Percentiles rank a stretch among this genome's conserved stretches.
Conservation (phyloP, 2,888 invertebrate genomes). For the Drosophila kambysellisi region DNA sequence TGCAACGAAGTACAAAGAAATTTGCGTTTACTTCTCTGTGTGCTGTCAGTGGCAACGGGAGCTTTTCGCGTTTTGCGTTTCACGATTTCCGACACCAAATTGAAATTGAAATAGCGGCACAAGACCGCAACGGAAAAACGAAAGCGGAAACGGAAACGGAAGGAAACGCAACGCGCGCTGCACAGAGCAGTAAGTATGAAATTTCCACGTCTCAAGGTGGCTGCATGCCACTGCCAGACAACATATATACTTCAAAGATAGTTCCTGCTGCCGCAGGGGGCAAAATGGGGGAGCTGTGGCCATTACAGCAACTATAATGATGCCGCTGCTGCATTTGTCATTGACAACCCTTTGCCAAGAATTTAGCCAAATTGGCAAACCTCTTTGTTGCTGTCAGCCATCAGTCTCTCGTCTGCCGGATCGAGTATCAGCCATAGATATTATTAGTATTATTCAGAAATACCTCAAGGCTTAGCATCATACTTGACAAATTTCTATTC, state of each 20-base stretch:
- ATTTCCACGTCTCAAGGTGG: constrained; percentile 43
- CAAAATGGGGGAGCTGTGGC: not conserved
- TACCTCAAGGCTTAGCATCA: too few relatives aligned
- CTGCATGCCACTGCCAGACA: constrained; percentile 27
- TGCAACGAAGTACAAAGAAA: not conserved
- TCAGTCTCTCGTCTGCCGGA: not conserved
- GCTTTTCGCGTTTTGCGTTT: constrained; percentile 19
- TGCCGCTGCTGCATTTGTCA: constrained; percentile 4
- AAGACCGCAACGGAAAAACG: constrained; percentile 30
- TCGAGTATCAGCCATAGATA: not conserved
- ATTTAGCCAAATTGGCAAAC: not conserved
- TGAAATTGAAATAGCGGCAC: constrained; percentile 70
- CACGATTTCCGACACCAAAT: constrained; percentile 69
- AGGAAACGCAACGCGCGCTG: constrained; percentile 57
- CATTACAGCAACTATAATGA: not conserved
- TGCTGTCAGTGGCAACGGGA: constrained; percentile 52
- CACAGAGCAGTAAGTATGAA: constrained; percentile 50
- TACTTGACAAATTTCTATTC: too few relatives aligned
- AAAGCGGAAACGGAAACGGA: constrained; percentile 38
- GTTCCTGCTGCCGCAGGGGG: too few relatives aligned
- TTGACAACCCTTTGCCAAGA: constrained; percentile 1
- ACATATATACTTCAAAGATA: not conserved
- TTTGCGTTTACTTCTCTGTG: constrained; percentile 28
- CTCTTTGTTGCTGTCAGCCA: not conserved
- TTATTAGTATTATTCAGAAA: not conserved